Base-by-base conservation (phyloP, 1,140 invertebrate species). In the Caenorhabditis elegans region DNA sequence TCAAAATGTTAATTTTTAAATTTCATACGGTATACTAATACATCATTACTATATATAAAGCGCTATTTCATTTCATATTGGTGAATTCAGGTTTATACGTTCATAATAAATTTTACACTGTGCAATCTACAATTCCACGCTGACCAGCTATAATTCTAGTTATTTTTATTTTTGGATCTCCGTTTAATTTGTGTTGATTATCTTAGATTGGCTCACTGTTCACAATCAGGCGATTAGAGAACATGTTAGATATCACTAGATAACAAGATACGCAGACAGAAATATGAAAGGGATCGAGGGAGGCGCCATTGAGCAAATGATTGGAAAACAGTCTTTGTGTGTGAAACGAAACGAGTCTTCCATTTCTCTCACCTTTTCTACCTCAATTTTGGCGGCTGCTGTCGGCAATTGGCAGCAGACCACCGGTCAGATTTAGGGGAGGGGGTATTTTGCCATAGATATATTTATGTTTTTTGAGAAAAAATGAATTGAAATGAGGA, bases 281-380 rank as follows among this genome's bases (percentile, higher is more conserved):
- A n/a, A 70, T 39, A 24, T 70, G 60, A 28, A 15, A 43, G 39
- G 39, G 39, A 43, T 8, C 5, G 39, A 15, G 39, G 39, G 39
- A 15, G 39, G 10, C 19, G 34, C n/a, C 11, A 43, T 43, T 70
- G 60, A 70, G 60, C 60, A 70, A 70, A 39, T 70, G 60, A 70
- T 31, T 34, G 34, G 60, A 70, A 70, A 70, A 70, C 60, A 43
- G 60, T 70, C 60, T 31, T 70, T 70, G 60, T 70, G 60, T 60
- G 53, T 15, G 11, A 70, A 70, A 39, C 60, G 60, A 70, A 70
- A 70, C 60, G 60, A 70, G 60, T 70, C 60, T 36, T 70, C 51
- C 8, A 26, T 55, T n/a, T 70, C 34, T 39, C 60, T 24, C 15
- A 8, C 15, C 31, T 28, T 34, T 60, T 60, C 24, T 60, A 31